phyloP scores from a whole-genome alignment of 2,113 vertebrate genomes.

The Pelvicachromis taeniatus region DNA sequence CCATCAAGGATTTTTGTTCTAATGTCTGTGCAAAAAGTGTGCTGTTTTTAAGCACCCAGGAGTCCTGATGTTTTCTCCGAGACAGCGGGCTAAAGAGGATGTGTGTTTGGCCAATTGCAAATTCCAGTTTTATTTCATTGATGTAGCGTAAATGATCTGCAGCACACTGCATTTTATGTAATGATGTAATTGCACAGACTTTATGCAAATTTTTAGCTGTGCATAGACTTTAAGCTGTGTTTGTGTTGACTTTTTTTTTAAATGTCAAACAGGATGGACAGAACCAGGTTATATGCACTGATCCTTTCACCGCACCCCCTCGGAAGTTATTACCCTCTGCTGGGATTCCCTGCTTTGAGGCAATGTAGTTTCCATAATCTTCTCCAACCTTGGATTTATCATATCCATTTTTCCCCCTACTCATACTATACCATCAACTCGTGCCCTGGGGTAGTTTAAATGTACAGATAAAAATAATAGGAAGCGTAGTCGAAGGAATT shows the following conservation, averaged over 20 bases:
- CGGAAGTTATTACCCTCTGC: neutral
- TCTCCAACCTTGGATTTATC: neutral
- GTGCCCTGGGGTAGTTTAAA: neutral
- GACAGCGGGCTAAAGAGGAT: neutral
- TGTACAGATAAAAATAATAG: neutral
- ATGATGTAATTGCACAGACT: neutral
- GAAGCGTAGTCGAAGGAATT: constrained; percentile 7
- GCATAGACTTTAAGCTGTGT: neutral
- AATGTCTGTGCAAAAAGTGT: neutral
- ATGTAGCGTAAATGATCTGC: neutral
- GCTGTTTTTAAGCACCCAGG: neutral
- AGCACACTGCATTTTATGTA: neutral
- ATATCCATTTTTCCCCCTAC: neutral
- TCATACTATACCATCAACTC: too few species aligned
- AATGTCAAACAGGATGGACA: neutral
- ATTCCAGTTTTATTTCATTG: neutral
- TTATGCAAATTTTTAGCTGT: neutral
- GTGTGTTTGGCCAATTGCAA: neutral
- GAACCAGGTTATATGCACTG: neutral
- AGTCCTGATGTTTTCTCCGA: neutral
- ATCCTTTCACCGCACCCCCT: neutral
- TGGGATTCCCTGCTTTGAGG: constrained; percentile 24
- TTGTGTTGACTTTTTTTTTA: neutral
- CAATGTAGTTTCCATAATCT: neutral
- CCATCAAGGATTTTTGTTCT: neutral